Base-by-base conservation (phyloP, 2,797 vertebrate species). In the Muscicapa striata region DNA sequence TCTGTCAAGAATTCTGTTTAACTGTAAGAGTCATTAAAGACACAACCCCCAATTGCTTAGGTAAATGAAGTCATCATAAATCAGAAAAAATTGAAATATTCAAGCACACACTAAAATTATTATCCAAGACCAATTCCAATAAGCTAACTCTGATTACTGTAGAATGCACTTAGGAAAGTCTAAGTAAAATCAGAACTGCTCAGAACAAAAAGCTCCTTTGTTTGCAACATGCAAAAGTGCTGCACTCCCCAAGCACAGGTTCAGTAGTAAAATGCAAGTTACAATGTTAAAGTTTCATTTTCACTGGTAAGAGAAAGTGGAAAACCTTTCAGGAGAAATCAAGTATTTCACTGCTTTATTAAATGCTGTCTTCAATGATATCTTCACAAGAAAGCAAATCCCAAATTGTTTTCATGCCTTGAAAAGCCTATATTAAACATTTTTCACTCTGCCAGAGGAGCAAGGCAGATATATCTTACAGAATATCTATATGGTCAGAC, bases 361-460 rank as follows among this genome's bases (percentile, higher is more conserved):
- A 87, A 94, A 87, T 61, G 13, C 14, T 57, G 67, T 87, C 59
- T 81, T 84, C 45, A 79, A 52, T 38, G 73, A 15, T 38, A 72
- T 59, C 23, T 91, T 87, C 63, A 67, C 41, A 80, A n/a, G 8
- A 91, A 91, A 82, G 66, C 27, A 94, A 87, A 89, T 91, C 77
- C 54, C 75, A 85, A 80, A 83, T 34, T 62, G 38, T 58, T 87
- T 77, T 68, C 41, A 73, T 61, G 22, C 34, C 78, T 81, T 58
- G 58, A 81, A 75, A 95, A 92, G 52, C 34, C 64, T 34, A 3
- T 30, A 91, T 72, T 70, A 89, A 88, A 87, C n/a, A 10, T 83
- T 94, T 95, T 94, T 80, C 83, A 74, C 70, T 29, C 64, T 95
- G 41, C 61, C 52, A 94, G 36, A 74, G 73, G 14, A 95, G 83